phyloP scores from a whole-genome alignment of 2,888 invertebrate species.

The Pammene fasciana region DNA sequence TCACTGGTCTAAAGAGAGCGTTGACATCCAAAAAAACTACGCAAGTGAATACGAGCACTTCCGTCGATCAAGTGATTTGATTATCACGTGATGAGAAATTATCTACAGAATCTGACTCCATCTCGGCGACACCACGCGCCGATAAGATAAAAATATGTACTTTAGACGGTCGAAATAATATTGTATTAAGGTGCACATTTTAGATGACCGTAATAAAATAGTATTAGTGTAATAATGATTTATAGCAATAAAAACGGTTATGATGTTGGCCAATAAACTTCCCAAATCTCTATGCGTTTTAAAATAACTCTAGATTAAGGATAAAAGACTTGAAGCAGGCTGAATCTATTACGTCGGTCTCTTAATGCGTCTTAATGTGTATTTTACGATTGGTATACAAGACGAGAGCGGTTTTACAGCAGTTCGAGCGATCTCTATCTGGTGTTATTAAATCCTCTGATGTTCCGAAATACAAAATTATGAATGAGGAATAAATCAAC shows the following conservation, averaged over 20 bases:
- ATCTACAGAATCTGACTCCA: slow-evolving; percentile 52
- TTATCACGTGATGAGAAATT: slow-evolving; percentile 40
- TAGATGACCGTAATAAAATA: slow-evolving; percentile 73
- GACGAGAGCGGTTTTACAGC: slow-evolving; percentile 78
- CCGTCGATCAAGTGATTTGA: slow-evolving; percentile 45
- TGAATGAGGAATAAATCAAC: slow-evolving; percentile 82
- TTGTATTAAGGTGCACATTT: slow-evolving; percentile 61
- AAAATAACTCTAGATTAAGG: slow-evolving; percentile 81
- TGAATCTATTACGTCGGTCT: slow-evolving; percentile 66
- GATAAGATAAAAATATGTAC: slow-evolving; percentile 63
- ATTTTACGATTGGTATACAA: slow-evolving; percentile 83
- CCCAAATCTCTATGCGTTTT: slow-evolving; percentile 71
- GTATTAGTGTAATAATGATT: slow-evolving; percentile 77
- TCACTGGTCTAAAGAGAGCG: slow-evolving; percentile 57
- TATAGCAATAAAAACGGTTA: slow-evolving; percentile 77
- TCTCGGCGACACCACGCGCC: slow-evolving; percentile 55
- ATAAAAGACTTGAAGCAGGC: slow-evolving; percentile 68
- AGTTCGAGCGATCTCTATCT: slow-evolving; percentile 79
- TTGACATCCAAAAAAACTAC: slow-evolving; percentile 54
- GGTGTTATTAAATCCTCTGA: slow-evolving; percentile 80
- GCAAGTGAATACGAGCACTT: slow-evolving; percentile 43
- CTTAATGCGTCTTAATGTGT: slow-evolving; percentile 82
- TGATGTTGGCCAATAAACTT: slow-evolving; percentile 78
- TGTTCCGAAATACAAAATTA: slow-evolving; percentile 82
- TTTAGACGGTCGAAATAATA: slow-evolving; percentile 61